These are phyloP conservation scores for Cryptotis parvus DNA, from an alignment of 2,113 vertebrate species.

Conservation along the genomic window DNA sequence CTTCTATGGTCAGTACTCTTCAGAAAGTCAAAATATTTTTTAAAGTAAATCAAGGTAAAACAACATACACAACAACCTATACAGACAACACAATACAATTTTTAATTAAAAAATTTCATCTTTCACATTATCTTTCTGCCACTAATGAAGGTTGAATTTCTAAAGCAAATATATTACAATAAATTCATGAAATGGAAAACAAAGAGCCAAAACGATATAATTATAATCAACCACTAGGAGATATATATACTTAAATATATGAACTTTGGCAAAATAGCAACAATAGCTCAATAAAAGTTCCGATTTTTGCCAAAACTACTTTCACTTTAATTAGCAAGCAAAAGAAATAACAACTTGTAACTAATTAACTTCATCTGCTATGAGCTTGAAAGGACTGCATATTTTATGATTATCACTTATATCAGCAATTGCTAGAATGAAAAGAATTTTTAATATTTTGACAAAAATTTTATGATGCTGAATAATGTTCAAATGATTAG, in stretches of 20 bases:
- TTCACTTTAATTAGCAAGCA: conserved; percentile 46
- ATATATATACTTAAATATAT: background rate
- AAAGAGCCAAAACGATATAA: background rate
- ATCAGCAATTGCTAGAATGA: background rate
- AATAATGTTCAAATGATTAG: background rate
- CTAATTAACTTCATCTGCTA: background rate
- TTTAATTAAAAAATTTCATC: background rate
- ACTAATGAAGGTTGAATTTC: conserved; percentile 21
- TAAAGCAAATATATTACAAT: background rate
- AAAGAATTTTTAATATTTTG: conserved; percentile 37
- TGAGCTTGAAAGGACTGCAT: background rate
- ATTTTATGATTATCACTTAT: background rate
- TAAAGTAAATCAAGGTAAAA: conserved; percentile 42
- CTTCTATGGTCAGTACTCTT: conserved; percentile 51
- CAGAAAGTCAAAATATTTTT: conserved; percentile 49
- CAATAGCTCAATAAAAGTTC: background rate
- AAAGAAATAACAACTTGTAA: background rate
- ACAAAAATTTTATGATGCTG: conserved; percentile 29
- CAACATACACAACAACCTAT: conserved; percentile 20
- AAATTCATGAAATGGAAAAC: conserved; percentile 10
- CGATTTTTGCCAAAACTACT: conserved; percentile 6
- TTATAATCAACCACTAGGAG: background rate
- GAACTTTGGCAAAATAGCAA: conserved; percentile 12
- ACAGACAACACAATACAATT: background rate
- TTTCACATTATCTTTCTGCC: background rate